Conservation (phyloP, 2,888 invertebrate genomes). For the Andrena chrysosceles region DNA sequence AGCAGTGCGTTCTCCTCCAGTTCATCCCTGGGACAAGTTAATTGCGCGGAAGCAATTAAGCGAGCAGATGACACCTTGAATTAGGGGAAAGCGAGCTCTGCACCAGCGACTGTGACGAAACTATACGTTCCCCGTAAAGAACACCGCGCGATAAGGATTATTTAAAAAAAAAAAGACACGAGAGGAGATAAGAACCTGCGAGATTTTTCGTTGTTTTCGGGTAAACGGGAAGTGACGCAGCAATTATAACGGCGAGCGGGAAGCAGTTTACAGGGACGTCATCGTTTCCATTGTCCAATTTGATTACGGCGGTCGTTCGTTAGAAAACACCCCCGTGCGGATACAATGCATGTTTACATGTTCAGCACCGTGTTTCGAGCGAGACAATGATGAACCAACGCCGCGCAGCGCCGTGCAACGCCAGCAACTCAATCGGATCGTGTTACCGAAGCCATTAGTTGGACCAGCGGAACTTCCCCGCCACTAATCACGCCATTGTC, state of each 20-base stretch:
- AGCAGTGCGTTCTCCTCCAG: not conserved
- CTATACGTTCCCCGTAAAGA: not conserved
- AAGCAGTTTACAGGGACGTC: constrained; percentile 2
- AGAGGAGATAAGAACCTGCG: too few relatives aligned
- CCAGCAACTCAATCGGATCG: constrained; percentile 42
- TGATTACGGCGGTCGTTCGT: constrained; percentile 23
- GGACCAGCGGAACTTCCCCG: constrained; percentile 31
- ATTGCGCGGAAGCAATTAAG: constrained; percentile 32
- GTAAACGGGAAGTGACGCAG: not conserved
- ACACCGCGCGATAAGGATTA: not conserved
- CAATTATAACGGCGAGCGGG: constrained; percentile 16
- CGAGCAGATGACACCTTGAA: constrained; percentile 21
- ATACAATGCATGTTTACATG: constrained; percentile 41
- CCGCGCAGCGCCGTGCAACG: constrained; percentile 5
- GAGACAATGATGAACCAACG: constrained; percentile 34
- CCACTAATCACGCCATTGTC: constrained; percentile 46
- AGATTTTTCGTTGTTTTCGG: not conserved
- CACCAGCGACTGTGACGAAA: not conserved
- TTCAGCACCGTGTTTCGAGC: constrained; percentile 37
- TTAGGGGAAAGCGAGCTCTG: not conserved
- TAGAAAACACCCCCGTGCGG: constrained; percentile 23
- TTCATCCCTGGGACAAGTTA: constrained; percentile 19
- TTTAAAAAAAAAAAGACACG: too few relatives aligned
- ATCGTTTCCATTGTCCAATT: constrained; percentile 20
- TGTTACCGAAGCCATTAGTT: constrained; percentile 52